Percentiles rank a stretch among this genome's conserved stretches.
Conservation (phyloP, 1,140 invertebrate genomes). For the Drosophila pandora region DNA sequence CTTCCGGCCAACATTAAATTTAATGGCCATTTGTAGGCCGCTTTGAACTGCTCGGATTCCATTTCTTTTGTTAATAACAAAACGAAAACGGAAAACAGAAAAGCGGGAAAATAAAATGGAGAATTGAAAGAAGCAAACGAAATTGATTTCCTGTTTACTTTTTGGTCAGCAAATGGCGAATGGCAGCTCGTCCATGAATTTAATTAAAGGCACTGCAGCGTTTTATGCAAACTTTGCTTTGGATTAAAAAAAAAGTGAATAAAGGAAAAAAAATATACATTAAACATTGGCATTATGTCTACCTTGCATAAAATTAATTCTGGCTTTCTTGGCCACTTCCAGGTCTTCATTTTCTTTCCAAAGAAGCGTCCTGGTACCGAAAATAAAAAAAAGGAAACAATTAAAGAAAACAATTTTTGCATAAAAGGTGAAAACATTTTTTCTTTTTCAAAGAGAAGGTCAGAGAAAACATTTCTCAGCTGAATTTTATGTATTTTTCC, state of each 20-base stretch:
- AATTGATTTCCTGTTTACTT: conserved; percentile 73
- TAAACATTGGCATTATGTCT: conserved; percentile 54
- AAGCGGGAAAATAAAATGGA: conserved; percentile 8
- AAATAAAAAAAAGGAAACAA: conserved; percentile 45
- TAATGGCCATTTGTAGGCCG: conserved; percentile 37
- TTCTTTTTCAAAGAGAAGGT: conserved; percentile 15
- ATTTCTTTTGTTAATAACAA: conserved; percentile 34
- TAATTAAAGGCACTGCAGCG: conserved; percentile 54
- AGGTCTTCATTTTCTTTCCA: conserved; percentile 1
- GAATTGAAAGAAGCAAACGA: conserved; percentile 12
- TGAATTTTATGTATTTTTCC: conserved; percentile 35
- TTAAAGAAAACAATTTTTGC: conserved; percentile 54
- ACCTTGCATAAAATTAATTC: conserved; percentile 59
- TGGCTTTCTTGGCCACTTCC: conserved; percentile 20
- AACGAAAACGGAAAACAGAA: neutral
- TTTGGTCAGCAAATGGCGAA: conserved; percentile 53
- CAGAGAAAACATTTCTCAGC: conserved; percentile 41
- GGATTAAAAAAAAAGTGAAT: conserved; percentile 4
- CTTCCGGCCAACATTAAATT: conserved; percentile 48
- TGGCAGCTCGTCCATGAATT: conserved; percentile 50
- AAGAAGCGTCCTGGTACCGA: neutral
- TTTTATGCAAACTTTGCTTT: conserved; percentile 32
- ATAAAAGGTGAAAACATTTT: conserved; percentile 41
- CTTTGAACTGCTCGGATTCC: conserved; percentile 24
- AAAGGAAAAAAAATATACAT: conserved; percentile 33